These are phyloP conservation scores for Phaetusa simplex DNA, from an alignment of 2,113 vertebrate species.

Conservation along the genomic window DNA sequence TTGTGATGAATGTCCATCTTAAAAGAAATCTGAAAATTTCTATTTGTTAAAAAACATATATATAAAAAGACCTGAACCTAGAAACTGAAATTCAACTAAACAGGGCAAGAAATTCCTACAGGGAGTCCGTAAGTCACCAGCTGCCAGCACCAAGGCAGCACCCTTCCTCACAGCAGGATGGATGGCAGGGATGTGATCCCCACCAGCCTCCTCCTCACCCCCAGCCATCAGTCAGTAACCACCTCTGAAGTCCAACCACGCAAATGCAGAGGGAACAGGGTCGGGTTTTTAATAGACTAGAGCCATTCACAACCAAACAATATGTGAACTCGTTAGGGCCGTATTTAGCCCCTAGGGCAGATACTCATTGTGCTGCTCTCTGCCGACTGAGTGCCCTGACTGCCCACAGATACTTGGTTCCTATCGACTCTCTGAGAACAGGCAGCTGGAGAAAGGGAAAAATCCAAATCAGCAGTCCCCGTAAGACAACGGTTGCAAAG, in stretches of 20 bases:
- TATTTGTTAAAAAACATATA: not conserved
- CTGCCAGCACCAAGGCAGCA: not conserved
- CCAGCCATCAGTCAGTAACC: not conserved
- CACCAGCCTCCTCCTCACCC: not conserved
- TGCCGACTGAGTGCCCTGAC: not conserved
- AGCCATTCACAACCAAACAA: not conserved
- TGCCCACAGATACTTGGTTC: not conserved
- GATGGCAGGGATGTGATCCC: not conserved
- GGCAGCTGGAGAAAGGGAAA: not conserved
- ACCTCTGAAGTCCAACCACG: not conserved
- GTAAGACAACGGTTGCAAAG: not conserved
- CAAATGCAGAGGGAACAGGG: not conserved
- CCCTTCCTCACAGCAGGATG: not conserved
- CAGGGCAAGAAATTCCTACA: not conserved
- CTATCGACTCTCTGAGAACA: not conserved
- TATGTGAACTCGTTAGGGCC: not conserved
- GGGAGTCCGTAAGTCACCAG: not conserved
- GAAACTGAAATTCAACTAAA: not conserved
- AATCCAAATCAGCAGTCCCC: not conserved
- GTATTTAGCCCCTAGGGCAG: not conserved
- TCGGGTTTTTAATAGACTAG: not conserved
- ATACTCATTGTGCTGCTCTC: not conserved
- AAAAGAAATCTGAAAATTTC: not conserved
- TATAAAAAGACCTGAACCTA: not conserved
- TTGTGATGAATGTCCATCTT: not conserved